These are phyloP conservation scores for Carcina quercana DNA, from an alignment of 2,888 invertebrate species.

Conservation along the genomic window DNA sequence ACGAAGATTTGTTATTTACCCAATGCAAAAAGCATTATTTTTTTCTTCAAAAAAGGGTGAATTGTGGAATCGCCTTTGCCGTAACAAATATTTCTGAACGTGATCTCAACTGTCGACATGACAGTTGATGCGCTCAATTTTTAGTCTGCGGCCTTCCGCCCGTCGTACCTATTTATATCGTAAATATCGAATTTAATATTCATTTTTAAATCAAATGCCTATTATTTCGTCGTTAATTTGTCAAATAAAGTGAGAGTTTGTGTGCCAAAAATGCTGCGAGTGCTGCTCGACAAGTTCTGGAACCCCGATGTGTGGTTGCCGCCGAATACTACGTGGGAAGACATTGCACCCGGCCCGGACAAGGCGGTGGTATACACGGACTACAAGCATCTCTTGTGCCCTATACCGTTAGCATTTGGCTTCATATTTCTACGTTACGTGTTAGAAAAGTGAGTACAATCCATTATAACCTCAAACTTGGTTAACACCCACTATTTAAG, in stretches of 20 bases:
- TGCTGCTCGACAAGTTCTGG: constrained; percentile 79
- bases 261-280: constrained; percentile 50
- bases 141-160: neutral
- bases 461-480: constrained; percentile 2
- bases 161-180: neutral
- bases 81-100: too few species aligned
- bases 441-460: constrained; percentile 90
- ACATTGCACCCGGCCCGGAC: constrained; percentile 84
- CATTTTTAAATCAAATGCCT: constrained; percentile 2
- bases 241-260: neutral
- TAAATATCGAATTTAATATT: constrained; percentile 2
- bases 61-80: too few species aligned
- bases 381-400: constrained; percentile 85
- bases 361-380: constrained; percentile 85
- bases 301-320: constrained; percentile 93
- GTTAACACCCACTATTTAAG: neutral
- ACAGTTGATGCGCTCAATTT: neutral
- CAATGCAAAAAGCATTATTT: too few species aligned
- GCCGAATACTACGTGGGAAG: constrained; percentile 91
- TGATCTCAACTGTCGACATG: too few species aligned
- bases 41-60: too few species aligned
- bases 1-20: too few species aligned
- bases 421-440: constrained; percentile 85
- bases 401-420: constrained; percentile 87
- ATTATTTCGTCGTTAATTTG: neutral